Conservation (phyloP, 1,140 invertebrate species). For the Helicoverpa zea region DNA sequence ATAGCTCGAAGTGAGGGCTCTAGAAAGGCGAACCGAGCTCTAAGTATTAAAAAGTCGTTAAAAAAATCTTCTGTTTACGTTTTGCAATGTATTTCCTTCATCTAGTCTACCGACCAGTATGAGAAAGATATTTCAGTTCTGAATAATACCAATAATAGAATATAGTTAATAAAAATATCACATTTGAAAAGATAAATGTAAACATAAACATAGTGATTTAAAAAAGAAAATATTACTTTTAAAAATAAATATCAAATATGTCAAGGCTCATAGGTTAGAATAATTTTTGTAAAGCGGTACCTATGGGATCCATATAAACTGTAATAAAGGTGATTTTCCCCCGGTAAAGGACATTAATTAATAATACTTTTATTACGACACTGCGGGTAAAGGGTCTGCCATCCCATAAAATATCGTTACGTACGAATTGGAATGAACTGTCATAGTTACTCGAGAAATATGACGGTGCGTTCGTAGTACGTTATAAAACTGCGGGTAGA, state of each 20-base stretch:
- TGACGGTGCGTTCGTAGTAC: slow-evolving; percentile 22
- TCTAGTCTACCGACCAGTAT: too few relatives aligned
- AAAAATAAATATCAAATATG: background rate
- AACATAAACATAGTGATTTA: too few relatives aligned
- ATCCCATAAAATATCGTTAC: slow-evolving; percentile 21
- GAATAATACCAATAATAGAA: too few relatives aligned
- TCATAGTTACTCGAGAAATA: slow-evolving; percentile 27
- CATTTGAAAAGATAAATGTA: too few relatives aligned
- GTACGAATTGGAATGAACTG: slow-evolving; percentile 21
- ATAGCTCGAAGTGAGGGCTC: too few relatives aligned
- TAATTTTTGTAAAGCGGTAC: background rate
- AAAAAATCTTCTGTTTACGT: too few relatives aligned
- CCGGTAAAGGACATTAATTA: slow-evolving; percentile 14
- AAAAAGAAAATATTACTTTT: too few relatives aligned
- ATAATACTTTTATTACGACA: slow-evolving; percentile 25
- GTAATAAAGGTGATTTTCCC: slow-evolving; percentile 6
- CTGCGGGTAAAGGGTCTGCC: slow-evolving; percentile 20
- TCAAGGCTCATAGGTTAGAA: background rate
- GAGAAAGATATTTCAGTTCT: too few relatives aligned
- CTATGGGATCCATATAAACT: slow-evolving; percentile 12
- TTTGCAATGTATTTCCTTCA: too few relatives aligned
- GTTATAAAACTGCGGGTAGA: slow-evolving; percentile 14
- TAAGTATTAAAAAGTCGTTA: too few relatives aligned
- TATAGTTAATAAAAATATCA: too few relatives aligned
- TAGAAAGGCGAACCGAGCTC: too few relatives aligned